Base-by-base conservation (phyloP, 2,888 invertebrate species). In the Halictus ligatus region DNA sequence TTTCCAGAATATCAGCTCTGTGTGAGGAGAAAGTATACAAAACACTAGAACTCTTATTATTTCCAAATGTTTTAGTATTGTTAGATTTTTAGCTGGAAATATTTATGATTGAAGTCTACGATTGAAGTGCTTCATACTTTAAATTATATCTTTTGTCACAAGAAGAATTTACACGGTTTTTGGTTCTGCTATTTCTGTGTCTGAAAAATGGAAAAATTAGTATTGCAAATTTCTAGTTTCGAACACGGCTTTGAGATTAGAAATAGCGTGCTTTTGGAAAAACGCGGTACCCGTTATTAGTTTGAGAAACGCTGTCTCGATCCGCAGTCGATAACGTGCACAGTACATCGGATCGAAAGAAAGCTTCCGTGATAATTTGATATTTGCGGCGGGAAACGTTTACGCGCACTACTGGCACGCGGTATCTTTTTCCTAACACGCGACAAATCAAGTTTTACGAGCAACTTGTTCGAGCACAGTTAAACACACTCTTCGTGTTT, bases 291-390 rank as follows among this genome's bases (percentile, higher is more conserved):
- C 15, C 7, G 46, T 21, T 40, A 4, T 12, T 15, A 43, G 71
- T 77, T 72, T 72, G 71, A 81, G 81, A 77, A n/a, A 71, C 77
- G 18, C 81, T 81, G 81, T 18, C 64, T 12, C 3, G 35, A 43
- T 35, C 21, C n/a, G 21, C 21, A 43, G 21, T 43, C 43, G 69
- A 43, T 43, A 71, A 10, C 40, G 12, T 21, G 69, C 40, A 35
- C 35, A 71, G 40, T n/a, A 12, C 69, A 43, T 71, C n/a, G 43
- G 69, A 40, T 13, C 46, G 18, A 77, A 71, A 46, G 29, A 71
- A 77, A 25, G 25, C 77, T 77, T 71, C 77, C 77, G 48, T 10
- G 81, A 77, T 81, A 77, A 81, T 81, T 71, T 48, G 77, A 81
- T 72, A 77, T 81, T 81, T 71, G 46, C 43, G 46, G n/a, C 35